Conservation (phyloP, 2,888 invertebrate species). For the Drosophila conformis region DNA sequence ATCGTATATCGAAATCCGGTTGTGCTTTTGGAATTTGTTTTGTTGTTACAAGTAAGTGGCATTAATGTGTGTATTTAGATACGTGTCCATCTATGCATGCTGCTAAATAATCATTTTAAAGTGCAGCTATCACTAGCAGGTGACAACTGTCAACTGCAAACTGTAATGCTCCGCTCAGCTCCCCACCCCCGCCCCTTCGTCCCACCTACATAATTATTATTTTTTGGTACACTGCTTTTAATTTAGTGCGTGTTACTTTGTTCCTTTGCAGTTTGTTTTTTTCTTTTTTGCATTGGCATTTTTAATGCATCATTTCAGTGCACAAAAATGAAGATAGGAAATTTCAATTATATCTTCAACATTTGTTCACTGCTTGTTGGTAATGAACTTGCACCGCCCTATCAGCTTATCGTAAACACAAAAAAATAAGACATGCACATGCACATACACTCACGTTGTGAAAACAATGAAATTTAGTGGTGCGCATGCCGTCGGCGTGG, state of each 20-base stretch:
- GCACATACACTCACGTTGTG: neutral
- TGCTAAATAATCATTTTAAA: constrained; percentile 33
- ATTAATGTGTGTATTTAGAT: constrained; percentile 40
- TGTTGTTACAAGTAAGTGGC: constrained; percentile 42
- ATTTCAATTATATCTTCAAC: neutral
- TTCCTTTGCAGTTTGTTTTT: neutral
- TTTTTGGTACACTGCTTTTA: neutral
- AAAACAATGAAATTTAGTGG: constrained; percentile 5
- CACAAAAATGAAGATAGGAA: neutral
- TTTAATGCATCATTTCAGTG: neutral
- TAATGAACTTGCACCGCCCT: constrained; percentile 37
- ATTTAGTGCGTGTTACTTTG: neutral
- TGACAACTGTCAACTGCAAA: constrained; percentile 1
- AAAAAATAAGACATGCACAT: neutral
- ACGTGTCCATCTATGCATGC: constrained; percentile 10
- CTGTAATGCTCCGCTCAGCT: neutral
- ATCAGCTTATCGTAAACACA: constrained; percentile 13
- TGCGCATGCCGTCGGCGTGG: constrained; percentile 28
- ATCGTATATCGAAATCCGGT: constrained; percentile 66
- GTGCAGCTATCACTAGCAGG: constrained; percentile 15
- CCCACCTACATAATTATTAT: neutral
- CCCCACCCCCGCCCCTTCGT: neutral
- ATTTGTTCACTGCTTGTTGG: constrained; percentile 11
- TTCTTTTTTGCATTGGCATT: neutral
- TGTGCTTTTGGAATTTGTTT: constrained; percentile 52